phyloP scores from a whole-genome alignment of 2,113 vertebrate species.

The Silurus glanis region DNA sequence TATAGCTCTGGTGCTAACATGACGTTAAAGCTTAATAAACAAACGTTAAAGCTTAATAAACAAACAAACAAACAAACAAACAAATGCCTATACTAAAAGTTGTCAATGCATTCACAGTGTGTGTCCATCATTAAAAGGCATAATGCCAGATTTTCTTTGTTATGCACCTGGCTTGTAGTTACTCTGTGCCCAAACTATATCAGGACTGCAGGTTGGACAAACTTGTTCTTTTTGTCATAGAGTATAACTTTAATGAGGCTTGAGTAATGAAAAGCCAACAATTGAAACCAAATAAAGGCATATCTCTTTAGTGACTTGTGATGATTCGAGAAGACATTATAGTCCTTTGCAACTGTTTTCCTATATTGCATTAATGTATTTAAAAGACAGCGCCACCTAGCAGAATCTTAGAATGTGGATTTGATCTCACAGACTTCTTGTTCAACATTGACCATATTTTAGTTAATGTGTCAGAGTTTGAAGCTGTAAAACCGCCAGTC shows the following conservation, averaged over 20 bases:
- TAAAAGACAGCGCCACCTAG: neutral
- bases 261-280: neutral
- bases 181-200: neutral
- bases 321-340: neutral
- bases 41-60: too few relatives aligned
- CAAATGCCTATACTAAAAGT: conserved; percentile 50
- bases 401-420: too few relatives aligned
- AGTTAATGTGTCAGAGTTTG: too few relatives aligned
- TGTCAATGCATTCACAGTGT: neutral
- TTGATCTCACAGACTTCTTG: too few relatives aligned
- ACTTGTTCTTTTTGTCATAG: neutral
- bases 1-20: too few relatives aligned
- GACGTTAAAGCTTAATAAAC: too few relatives aligned
- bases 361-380: neutral
- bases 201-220: neutral
- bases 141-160: neutral
- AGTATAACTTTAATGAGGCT: neutral
- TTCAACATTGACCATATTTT: too few relatives aligned
- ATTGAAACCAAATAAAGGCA: neutral
- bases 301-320: neutral
- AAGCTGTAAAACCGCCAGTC: too few relatives aligned
- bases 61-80: too few relatives aligned
- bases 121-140: neutral
- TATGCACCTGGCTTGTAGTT: neutral
- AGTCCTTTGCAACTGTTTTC: neutral